Evolutionary conservation across 2,888 invertebrate genomes (phyloP), one percentile per base, ranked within the genome.

Genomic region (Heteromyza rotundicornis): DNA sequence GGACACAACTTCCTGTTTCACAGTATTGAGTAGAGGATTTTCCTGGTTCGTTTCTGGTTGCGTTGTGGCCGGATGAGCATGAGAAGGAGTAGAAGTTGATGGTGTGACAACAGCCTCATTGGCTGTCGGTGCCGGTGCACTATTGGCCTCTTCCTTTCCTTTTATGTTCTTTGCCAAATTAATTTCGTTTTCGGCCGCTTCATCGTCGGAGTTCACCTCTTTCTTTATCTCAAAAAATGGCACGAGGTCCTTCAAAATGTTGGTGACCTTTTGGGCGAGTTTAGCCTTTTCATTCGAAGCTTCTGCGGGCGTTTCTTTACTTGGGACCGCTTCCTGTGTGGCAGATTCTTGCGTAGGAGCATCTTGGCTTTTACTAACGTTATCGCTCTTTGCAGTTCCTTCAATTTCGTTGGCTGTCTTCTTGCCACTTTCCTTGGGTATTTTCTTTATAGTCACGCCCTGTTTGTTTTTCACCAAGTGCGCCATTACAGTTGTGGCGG

Each of bases 141-240:
- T n/a, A n/a, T n/a, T n/a, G n/a, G n/a, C n/a, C n/a, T n/a, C n/a
- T n/a, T n/a, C 17, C 32, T 8, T 14, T 14, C n/a, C 8, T 40
- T 8, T 19, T 16, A 17, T 44, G 1, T 16, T 20, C n/a, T 1
- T 2, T 36, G 17, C 52, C 14, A 7, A 16, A 17, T 12, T 23
- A 10, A 16, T 3, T 2, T 14, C 22, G 3, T 32, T 23, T 52
- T 57, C 23, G 17, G 70, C 70, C 1, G 66, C 70, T 24, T 67
- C 72, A n/a, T 76, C 75, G 53, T 77, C 79, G 0, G 79, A 78
- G 2, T 69, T 24, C 2, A 75, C 62, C 60, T 81, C 82, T 7
- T 70, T 74, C 68, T 82, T 81, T n/a, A 82, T 75, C 52, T 78
- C 76, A 7, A 78, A 63, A 66, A 79, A 77, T 1, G 79, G 80